Percentiles rank a stretch among this genome's conserved stretches.
These are phyloP conservation scores for Athene noctua DNA, from an alignment of 2,113 vertebrate genomes.

Conservation along the genomic window DNA sequence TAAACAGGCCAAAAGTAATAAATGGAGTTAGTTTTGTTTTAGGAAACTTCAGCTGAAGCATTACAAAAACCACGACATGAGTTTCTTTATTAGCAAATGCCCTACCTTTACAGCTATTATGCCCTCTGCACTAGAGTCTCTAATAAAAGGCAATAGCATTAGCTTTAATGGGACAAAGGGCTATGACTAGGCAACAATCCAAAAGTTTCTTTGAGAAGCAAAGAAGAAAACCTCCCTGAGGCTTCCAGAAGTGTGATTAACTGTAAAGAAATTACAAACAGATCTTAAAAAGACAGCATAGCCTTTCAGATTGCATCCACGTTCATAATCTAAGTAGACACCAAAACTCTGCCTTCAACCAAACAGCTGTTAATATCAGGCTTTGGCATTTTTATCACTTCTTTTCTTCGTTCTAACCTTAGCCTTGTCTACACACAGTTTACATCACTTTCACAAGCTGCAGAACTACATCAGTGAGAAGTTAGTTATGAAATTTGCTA, in stretches of 20 bases:
- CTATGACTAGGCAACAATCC: background rate
- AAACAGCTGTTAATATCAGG: background rate
- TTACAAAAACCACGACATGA: background rate
- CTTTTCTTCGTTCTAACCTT: background rate
- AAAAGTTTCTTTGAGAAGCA: background rate
- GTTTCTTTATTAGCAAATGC: background rate
- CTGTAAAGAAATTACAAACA: background rate
- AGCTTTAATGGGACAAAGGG: background rate
- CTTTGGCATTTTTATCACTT: background rate
- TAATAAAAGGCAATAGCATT: background rate
- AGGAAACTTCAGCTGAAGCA: slow-evolving; percentile 57
- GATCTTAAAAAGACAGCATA: background rate
- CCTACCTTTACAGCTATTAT: slow-evolving; percentile 19
- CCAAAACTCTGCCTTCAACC: background rate
- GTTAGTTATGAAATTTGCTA: slow-evolving; percentile 4
- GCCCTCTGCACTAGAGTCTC: background rate
- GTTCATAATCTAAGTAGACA: background rate
- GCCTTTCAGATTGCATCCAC: background rate
- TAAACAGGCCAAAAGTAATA: slow-evolving; percentile 60
- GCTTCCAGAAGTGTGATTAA: slow-evolving; percentile 3
- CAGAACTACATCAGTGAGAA: slow-evolving; percentile 32
- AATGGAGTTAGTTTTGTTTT: slow-evolving; percentile 57
- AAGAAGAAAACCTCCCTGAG: background rate
- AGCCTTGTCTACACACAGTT: background rate
- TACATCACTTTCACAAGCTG: slow-evolving; percentile 18